These are phyloP conservation scores for Actinernus sp. DNA, from an alignment of 92 coral and sea anemone species.

Conservation along the genomic window DNA sequence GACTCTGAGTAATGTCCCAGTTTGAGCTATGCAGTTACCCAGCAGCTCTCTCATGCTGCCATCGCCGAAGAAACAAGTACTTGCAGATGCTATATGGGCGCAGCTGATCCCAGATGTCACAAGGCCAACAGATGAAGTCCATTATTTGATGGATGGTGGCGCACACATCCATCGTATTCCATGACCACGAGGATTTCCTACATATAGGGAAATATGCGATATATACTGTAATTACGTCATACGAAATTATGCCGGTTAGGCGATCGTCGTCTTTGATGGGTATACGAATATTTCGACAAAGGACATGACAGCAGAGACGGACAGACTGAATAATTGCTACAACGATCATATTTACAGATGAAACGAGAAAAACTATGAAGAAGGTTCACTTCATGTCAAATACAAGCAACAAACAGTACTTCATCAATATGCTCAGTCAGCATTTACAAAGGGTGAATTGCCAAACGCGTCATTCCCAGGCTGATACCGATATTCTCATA, in stretches of 20 bases:
- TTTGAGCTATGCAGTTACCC: constrained; percentile 34
- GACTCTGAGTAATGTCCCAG: constrained; percentile 8
- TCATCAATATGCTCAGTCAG: constrained; percentile 1
- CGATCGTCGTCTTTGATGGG: no score
- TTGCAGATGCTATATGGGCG: constrained; percentile 39
- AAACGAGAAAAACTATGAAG: constrained; percentile 14
- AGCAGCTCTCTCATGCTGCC: no score
- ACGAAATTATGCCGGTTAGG: no score
- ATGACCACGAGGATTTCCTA: neutral
- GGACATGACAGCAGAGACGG: no score
- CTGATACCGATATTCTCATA: constrained; percentile 32
- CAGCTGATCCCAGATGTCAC: constrained; percentile 1
- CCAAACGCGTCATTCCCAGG: constrained; percentile 17
- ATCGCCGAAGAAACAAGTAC: no score
- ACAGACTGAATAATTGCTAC: no score
- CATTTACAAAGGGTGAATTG: neutral
- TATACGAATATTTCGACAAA: no score
- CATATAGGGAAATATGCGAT: neutral
- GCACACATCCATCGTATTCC: constrained; percentile 30
- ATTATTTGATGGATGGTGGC: constrained; percentile 30
- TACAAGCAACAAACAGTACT: constrained; percentile 6
- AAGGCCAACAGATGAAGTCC: constrained; percentile 9
- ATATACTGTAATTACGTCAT: no score
- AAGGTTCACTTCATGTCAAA: constrained; percentile 8
- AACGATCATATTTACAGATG: neutral